These are phyloP conservation scores for Reticulitermes lucifugus DNA, from an alignment of 2,888 invertebrate genomes.

Conservation along the genomic window DNA sequence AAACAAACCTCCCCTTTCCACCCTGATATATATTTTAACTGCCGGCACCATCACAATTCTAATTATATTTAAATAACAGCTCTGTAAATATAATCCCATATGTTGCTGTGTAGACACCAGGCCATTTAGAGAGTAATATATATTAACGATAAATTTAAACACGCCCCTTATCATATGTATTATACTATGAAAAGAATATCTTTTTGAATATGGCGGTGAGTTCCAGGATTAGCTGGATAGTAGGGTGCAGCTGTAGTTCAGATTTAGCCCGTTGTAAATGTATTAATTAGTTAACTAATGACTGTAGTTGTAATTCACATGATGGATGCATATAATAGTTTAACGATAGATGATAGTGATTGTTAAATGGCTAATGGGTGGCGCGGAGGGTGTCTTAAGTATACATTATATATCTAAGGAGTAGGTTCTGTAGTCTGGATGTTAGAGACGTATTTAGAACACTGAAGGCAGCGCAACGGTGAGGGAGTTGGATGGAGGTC, in stretches of 20 bases:
- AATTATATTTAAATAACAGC: conserved; percentile 9
- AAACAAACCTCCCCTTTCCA: not conserved
- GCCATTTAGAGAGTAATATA: not conserved
- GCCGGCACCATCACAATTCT: not conserved
- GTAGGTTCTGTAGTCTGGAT: not conserved
- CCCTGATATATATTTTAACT: conserved; percentile 20
- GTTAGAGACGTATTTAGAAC: too few relatives aligned
- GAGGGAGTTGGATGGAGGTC: not conserved
- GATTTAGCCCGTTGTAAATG: conserved; percentile 14
- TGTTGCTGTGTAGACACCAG: not conserved
- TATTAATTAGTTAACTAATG: conserved; percentile 32
- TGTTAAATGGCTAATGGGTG: conserved; percentile 28
- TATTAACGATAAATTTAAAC: conserved; percentile 22
- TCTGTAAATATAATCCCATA: not conserved
- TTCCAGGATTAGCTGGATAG: too few relatives aligned
- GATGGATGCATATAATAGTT: conserved; percentile 12
- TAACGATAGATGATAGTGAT: conserved; percentile 23
- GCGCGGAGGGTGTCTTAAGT: not conserved
- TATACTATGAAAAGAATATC: not conserved
- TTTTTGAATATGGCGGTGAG: not conserved
- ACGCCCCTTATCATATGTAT: not conserved
- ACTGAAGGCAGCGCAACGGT: too few relatives aligned
- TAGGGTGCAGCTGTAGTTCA: not conserved
- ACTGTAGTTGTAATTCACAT: not conserved
- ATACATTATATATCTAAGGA: not conserved